Base-by-base conservation (phyloP, 1,140 invertebrate genomes). In the Globodera ellingtonae region DNA sequence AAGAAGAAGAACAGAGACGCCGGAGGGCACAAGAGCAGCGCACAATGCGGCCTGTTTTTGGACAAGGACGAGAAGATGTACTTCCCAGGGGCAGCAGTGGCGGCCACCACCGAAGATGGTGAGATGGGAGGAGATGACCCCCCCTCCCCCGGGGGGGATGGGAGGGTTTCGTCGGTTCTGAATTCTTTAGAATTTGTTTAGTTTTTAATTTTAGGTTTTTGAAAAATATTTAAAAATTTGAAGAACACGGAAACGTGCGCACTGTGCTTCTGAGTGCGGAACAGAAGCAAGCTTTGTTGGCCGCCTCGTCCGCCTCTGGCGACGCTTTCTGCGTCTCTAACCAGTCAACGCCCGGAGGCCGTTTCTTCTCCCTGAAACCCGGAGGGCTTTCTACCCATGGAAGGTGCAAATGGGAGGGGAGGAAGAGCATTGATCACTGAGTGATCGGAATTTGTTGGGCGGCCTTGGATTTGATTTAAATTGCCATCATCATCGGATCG, bases 201-300 rank as follows among this genome's bases (percentile, higher is more conserved):
- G 7, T 9, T 52, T 9, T 0, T 52, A 7, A 3, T 52, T 24
- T 24, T 24, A 24, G 24, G 24, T 24, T 24, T 24, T 24, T 24
- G 24, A 24, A 24, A 24, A 52, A 52, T 52, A 52, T 9, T 52
- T 52, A 52, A 52, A 50, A 52, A 52, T 66, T 21, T 79, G 79
- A 9, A 81, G 80, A 81, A 44, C 59, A 78, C 50, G 70, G 79
- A 18, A 56, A 78, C 13, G 79, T 86, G 46, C 81, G 79, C 50
- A 84, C 83, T n/a, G 72, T 86, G 52, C 75, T 86, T 10, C 84
- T 86, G 5, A 82, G 79, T 56, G 44, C 76, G 21, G 76, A 84
- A 69, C 82, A 83, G 35, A 78, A 83, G 66, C 56, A 71, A n/a
- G 66, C 82, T 7, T 74, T 83, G 83, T 44, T 85, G 79, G 50